These are phyloP conservation scores for Bimastos eiseni DNA, from an alignment of 2,888 invertebrate genomes.

Conservation along the genomic window DNA sequence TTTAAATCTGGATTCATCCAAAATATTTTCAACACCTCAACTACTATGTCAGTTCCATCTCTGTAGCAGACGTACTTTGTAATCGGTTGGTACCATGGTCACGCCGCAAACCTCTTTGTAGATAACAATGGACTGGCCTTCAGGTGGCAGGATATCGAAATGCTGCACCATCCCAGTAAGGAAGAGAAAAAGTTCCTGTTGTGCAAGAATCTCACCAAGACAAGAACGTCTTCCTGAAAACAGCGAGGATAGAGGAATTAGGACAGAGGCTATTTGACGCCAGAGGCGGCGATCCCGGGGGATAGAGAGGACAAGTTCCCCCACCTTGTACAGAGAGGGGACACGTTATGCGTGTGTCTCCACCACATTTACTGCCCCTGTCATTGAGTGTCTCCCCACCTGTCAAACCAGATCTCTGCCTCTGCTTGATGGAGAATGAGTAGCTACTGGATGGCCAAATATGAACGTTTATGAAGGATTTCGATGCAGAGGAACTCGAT, in stretches of 20 bases:
- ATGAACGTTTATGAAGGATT: no score
- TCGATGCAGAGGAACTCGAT: no score
- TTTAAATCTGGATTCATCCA: no score
- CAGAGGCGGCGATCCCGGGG: no score
- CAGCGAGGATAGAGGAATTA: no score
- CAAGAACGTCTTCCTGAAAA: neutral
- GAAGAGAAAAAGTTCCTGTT: neutral
- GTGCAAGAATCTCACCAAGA: neutral
- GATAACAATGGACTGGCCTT: neutral
- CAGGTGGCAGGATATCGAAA: neutral
- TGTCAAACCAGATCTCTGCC: no score
- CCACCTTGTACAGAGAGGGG: no score
- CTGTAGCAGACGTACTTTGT: neutral
- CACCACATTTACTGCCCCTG: no score
- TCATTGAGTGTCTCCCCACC: no score
- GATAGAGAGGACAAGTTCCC: no score
- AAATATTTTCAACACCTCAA: neutral
- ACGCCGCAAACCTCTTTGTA: neutral
- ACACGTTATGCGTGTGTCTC: no score
- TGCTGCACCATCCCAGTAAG: neutral
- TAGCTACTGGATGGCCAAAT: neutral
- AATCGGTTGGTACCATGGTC: neutral
- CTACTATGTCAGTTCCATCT: neutral
- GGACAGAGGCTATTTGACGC: no score
- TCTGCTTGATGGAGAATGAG: neutral